Evolutionary conservation across 2,888 invertebrate genomes (phyloP).

Genomic region (Dryococelus australis): DNA sequence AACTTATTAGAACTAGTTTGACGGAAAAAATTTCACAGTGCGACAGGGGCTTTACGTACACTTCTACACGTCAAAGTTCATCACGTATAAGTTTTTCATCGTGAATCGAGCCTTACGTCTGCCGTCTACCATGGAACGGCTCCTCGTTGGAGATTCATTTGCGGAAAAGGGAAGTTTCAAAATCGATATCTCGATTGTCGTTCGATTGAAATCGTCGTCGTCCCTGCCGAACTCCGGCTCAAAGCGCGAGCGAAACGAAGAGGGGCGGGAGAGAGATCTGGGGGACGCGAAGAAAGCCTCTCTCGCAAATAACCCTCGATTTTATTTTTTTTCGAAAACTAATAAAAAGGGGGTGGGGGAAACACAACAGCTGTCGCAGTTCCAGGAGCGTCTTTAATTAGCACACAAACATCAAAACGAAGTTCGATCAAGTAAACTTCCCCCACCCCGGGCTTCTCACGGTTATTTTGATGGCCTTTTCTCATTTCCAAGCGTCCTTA

Average conservation of each 20-base stretch:
- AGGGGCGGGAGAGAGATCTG: background rate
- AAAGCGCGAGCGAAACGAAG: background rate
- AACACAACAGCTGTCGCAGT: slow-evolving; percentile 9
- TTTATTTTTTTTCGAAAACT: background rate
- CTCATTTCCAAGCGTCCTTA: background rate
- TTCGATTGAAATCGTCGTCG: background rate
- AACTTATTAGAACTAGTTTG: no score
- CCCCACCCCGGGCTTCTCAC: background rate
- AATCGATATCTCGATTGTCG: background rate
- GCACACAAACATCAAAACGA: background rate
- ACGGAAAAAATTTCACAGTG: no score
- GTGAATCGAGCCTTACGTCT: no score
- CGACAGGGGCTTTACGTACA: no score
- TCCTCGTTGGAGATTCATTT: background rate
- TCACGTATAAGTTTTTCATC: no score
- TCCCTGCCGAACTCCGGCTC: background rate
- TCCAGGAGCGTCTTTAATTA: background rate
- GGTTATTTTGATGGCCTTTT: background rate
- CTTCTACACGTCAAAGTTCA: no score
- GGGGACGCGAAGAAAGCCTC: background rate
- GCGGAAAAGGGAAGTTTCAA: background rate
- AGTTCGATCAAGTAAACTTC: slow-evolving; percentile 9
- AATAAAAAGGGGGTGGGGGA: background rate
- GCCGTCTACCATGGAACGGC: no score
- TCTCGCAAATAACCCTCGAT: background rate